Evolutionary conservation across 2,888 invertebrate genomes (phyloP), one percentile per base, ranked within the genome.

Genomic region (Trachelus tabidus): DNA sequence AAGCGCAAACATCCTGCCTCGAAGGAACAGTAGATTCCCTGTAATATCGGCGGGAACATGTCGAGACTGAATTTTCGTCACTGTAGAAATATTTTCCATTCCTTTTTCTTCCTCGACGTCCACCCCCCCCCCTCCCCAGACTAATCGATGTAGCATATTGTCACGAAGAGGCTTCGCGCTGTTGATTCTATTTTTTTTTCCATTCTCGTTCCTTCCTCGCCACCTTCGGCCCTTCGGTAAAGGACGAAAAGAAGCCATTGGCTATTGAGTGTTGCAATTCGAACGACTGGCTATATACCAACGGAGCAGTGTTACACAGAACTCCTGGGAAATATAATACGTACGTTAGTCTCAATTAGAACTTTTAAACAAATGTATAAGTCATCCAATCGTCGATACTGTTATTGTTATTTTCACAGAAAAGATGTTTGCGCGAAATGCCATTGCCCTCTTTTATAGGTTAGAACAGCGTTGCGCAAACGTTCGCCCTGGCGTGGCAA

Each of bases 401-500:
- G 34, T 11, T 74, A 71, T 76, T 73, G n/a, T 68, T 69, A 69
- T 31, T 11, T 68, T 15, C 9, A n/a, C 68, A 34, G 4, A 23
- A 68, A 35, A 33, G 73, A 68, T 73, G 73, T 78, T 73, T 78
- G 75, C 75, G 75, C 77, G 31, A 73, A 78, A 73, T 56, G 73
- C 56, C 73, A 30, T 68, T 73, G 76, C 68, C 78, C 78, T 68
- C 78, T 30, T 23, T 56, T 56, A 23, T 23, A 56, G 56, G 56
- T 56, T 56, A 56, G 23, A 56, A 23, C 15, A 2, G 6, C 9
- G 56, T 56, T 56, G 23, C 56, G 56, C 56, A 56, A 56, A 56
- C 2, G 56, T 23, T 23, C 56, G 56, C 56, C 56, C 9, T 9
- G 23, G 23, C 56, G 2, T 15, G 23, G 56, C 23, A 23, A 15